These are phyloP conservation scores for Malurus splendens DNA, from an alignment of 2,797 vertebrate genomes.

Conservation along the genomic window DNA sequence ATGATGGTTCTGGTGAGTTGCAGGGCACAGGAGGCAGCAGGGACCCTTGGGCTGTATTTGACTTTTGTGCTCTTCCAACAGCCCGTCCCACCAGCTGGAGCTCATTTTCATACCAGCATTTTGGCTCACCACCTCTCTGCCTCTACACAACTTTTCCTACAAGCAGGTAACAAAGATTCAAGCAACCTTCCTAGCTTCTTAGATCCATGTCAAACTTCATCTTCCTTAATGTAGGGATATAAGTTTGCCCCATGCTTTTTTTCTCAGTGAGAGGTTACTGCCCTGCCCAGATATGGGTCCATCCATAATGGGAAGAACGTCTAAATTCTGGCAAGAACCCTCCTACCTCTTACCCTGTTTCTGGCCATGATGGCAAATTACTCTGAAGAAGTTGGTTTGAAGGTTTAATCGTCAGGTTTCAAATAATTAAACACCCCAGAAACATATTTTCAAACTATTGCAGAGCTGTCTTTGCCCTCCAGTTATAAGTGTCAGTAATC, in stretches of 20 bases:
- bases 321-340: not conserved
- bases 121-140: not conserved
- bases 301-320: not conserved
- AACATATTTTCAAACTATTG: not conserved
- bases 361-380: not conserved
- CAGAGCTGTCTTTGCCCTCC: not conserved
- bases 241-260: not conserved
- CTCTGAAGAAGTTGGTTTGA: not conserved
- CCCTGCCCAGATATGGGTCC: accelerated
- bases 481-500: not conserved
- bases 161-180: not conserved
- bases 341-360: not conserved
- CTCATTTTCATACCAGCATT: not conserved
- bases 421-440: not conserved
- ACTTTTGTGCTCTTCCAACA: not conserved
- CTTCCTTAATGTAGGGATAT: not conserved
- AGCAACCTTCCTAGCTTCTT: not conserved
- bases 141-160: not conserved
- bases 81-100: not conserved
- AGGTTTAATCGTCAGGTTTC: not conserved
- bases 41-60: not conserved
- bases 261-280: not conserved
- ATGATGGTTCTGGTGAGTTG: not conserved
- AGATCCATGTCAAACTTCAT: not conserved
- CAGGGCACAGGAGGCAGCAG: accelerated